Conservation (phyloP, 64 coral and sea anemone genomes). For the Hydrozoanthus tunicans region DNA sequence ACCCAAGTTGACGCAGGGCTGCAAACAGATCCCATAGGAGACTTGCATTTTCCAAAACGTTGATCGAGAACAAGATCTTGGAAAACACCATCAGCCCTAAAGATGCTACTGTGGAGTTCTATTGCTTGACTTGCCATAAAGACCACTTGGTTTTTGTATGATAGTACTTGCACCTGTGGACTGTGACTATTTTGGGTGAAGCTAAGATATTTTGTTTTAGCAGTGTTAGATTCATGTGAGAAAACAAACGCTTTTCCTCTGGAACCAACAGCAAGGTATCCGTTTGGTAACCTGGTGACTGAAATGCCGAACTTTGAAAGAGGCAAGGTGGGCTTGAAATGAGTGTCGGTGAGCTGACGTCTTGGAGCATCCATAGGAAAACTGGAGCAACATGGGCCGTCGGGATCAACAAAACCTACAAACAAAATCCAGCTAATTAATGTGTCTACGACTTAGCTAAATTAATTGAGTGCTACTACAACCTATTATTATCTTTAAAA, state of each 20-base stretch:
- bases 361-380: slow-evolving; percentile 3
- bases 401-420: slow-evolving; percentile 36
- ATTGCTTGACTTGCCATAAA: slow-evolving; percentile 2
- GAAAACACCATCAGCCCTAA: neutral
- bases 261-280: slow-evolving; percentile 30
- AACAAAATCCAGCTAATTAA: neutral
- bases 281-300: slow-evolving; percentile 37
- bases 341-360: neutral
- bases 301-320: slow-evolving; percentile 9
- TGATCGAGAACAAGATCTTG: slow-evolving; percentile 5
- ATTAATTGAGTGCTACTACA: neutral
- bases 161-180: neutral
- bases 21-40: slow-evolving; percentile 5
- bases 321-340: slow-evolving; percentile 1
- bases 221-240: slow-evolving; percentile 9
- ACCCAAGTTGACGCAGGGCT: neutral
- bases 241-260: slow-evolving; percentile 7
- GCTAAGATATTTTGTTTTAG: slow-evolving; percentile 1
- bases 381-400: slow-evolving; percentile 24
- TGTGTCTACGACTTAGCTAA: neutral
- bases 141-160: neutral
- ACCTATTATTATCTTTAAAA: too few species aligned
- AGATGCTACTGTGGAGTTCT: slow-evolving; percentile 30
- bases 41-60: slow-evolving; percentile 28
- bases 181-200: neutral